Percentiles rank a stretch among this genome's conserved stretches.
These are phyloP conservation scores for Ceratotherium simum DNA, from an alignment of 2,113 vertebrate species.

Conservation along the genomic window DNA sequence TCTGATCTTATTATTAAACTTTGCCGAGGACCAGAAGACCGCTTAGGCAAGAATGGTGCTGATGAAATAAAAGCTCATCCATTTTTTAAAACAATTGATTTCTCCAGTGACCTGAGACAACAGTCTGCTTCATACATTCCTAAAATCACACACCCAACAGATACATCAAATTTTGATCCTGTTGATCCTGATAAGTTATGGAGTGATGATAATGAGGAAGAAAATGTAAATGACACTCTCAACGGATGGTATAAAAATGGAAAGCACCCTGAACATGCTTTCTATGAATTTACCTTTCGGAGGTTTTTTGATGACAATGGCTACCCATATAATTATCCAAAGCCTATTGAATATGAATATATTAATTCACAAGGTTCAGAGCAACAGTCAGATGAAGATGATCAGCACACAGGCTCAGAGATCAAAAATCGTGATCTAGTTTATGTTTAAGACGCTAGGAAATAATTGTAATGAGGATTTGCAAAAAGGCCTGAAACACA, in stretches of 20 bases:
- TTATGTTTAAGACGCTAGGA: conserved; percentile 91
- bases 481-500: conserved; percentile 70
- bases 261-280: conserved; percentile 98
- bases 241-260: conserved; percentile 97
- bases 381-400: conserved; percentile 84
- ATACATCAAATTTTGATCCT: conserved; percentile 98
- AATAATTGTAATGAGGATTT: conserved; percentile 64
- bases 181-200: conserved; percentile 98
- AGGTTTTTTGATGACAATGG: conserved; percentile 99
- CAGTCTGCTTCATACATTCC: conserved; percentile 96
- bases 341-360: conserved; percentile 95
- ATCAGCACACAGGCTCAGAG: conserved; percentile 84
- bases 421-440: conserved; percentile 92
- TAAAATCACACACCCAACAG: conserved; percentile 96
- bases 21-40: conserved; percentile 96
- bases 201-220: conserved; percentile 93
- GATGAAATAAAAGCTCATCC: conserved; percentile 98
- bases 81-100: conserved; percentile 96
- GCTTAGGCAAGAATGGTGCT: conserved; percentile 95
- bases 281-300: conserved; percentile 99
- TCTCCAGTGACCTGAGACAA: conserved; percentile 95
- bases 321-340: conserved; percentile 98
- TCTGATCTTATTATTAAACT: conserved; percentile 97
- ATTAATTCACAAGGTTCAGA: conserved; percentile 89
- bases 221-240: conserved; percentile 94